phyloP scores from a whole-genome alignment of 1,140 invertebrate genomes.

The Diabrotica undecimpunctata region DNA sequence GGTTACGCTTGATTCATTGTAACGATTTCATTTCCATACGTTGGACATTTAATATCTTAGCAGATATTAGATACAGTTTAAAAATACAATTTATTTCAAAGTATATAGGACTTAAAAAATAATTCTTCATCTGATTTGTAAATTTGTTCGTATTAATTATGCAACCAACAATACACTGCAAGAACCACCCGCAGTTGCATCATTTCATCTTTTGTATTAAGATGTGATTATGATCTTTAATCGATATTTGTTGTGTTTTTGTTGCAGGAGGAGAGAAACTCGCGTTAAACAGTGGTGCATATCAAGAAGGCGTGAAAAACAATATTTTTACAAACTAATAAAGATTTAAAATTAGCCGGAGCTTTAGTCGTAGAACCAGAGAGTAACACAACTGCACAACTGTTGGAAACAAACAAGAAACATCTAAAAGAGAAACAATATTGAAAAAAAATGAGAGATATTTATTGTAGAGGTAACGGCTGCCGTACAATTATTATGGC shows the following conservation, averaged over 20 bases:
- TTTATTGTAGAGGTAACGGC: conserved; percentile 24
- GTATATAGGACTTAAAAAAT: too few species aligned
- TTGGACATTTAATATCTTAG: too few species aligned
- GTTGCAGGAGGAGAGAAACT: conserved; percentile 1
- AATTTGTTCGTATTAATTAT: too few species aligned
- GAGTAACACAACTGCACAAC: conserved; percentile 34
- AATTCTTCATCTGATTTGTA: too few species aligned
- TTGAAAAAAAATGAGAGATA: conserved; percentile 19
- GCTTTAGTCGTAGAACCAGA: conserved; percentile 28
- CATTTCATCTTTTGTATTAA: too few species aligned
- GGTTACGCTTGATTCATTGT: too few species aligned
- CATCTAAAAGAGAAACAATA: conserved; percentile 5
- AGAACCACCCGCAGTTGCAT: too few species aligned
- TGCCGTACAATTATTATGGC: conserved; percentile 32
- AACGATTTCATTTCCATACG: too few species aligned
- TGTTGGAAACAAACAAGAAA: conserved; percentile 22
- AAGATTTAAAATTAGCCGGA: conserved; percentile 19
- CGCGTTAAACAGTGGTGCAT: conserved; percentile 14
- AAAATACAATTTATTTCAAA: too few species aligned
- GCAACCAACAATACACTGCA: too few species aligned
- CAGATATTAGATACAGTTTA: too few species aligned
- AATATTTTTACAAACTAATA: conserved; percentile 23
- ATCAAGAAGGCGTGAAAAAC: conserved; percentile 6
- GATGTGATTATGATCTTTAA: too few species aligned
- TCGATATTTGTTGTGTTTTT: background rate